These are phyloP conservation scores for Orussus abietinus DNA, from an alignment of 1,140 invertebrate genomes.

Conservation along the genomic window DNA sequence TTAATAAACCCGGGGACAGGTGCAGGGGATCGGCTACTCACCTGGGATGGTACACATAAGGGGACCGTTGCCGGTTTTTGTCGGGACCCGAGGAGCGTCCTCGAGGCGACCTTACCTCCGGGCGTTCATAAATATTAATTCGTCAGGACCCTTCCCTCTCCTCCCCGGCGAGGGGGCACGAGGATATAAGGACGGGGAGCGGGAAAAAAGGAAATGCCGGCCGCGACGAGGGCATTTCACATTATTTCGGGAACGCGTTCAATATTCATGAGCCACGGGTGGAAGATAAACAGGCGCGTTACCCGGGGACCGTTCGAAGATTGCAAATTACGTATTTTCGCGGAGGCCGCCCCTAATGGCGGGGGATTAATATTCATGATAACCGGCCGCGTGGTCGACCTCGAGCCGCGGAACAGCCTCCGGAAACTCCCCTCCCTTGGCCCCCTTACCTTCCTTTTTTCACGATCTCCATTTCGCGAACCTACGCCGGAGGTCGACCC, in stretches of 20 bases:
- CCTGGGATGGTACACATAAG: too few relatives aligned
- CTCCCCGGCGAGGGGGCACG: constrained; percentile 11
- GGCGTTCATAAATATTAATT: constrained; percentile 42
- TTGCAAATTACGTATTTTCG: constrained; percentile 37
- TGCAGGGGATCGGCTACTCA: too few relatives aligned
- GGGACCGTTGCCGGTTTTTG: too few relatives aligned
- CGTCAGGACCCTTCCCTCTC: too few relatives aligned
- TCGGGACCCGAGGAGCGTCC: constrained; percentile 20
- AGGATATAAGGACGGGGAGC: constrained; percentile 21
- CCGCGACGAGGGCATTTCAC: too few relatives aligned
- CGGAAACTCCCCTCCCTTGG: constrained; percentile 3
- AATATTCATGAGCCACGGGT: constrained; percentile 37
- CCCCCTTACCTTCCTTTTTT: constrained; percentile 1
- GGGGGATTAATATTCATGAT: constrained; percentile 24
- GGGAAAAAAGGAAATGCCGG: constrained; percentile 6
- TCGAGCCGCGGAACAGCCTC: constrained; percentile 22
- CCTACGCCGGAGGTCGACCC: constrained; percentile 14
- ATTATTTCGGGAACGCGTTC: constrained; percentile 34
- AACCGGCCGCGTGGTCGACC: constrained; percentile 16
- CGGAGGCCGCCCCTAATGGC: too few relatives aligned
- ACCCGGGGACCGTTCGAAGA: constrained; percentile 24
- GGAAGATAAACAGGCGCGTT: constrained; percentile 9
- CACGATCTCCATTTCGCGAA: constrained; percentile 10
- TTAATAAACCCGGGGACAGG: too few relatives aligned
- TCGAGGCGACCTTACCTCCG: constrained; percentile 35